phyloP scores from a whole-genome alignment of 1,140 invertebrate species.

The Lepidotrigona ventralis region DNA sequence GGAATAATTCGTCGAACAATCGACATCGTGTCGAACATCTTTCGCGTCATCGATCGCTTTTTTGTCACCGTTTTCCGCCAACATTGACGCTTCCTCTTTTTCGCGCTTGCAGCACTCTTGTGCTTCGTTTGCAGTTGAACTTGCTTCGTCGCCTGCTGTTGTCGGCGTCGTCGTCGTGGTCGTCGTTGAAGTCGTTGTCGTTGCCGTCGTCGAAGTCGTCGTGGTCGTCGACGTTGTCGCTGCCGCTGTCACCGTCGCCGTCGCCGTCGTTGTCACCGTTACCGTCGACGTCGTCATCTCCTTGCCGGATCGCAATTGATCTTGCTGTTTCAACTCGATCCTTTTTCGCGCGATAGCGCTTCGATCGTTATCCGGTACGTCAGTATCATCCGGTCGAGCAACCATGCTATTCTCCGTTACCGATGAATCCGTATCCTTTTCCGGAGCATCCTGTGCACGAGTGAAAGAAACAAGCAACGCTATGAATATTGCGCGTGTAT shows the following conservation, averaged over 20 bases:
- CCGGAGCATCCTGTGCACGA: slow-evolving; percentile 62
- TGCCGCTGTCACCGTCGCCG: no score
- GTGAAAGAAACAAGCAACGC: slow-evolving; percentile 2
- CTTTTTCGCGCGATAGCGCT: slow-evolving; percentile 56
- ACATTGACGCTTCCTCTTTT: not conserved
- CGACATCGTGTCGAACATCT: slow-evolving; percentile 47
- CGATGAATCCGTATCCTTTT: slow-evolving; percentile 71
- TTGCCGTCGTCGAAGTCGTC: no score
- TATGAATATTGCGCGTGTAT: not conserved
- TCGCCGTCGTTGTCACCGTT: no score
- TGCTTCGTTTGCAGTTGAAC: slow-evolving; percentile 68
- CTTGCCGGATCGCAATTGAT: slow-evolving; percentile 47
- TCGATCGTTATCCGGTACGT: slow-evolving; percentile 73
- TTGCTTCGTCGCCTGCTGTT: slow-evolving; percentile 11
- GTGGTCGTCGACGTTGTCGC: no score
- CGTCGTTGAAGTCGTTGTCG: no score
- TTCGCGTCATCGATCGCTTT: slow-evolving; percentile 22
- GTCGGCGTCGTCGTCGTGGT: no score
- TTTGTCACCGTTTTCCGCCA: slow-evolving; percentile 18
- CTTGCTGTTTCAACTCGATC: slow-evolving; percentile 41
- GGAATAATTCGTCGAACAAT: slow-evolving; percentile 68
- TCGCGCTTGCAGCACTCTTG: slow-evolving; percentile 57
- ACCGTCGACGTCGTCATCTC: slow-evolving; percentile 2
- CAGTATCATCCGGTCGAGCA: slow-evolving; percentile 6
- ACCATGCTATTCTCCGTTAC: slow-evolving; percentile 40